A percentile compares a stretch with the other conserved stretches of the same genome.
These are phyloP conservation scores for Elaeidobius kamerunicus DNA, from an alignment of 2,888 invertebrate genomes.

Conservation along the genomic window DNA sequence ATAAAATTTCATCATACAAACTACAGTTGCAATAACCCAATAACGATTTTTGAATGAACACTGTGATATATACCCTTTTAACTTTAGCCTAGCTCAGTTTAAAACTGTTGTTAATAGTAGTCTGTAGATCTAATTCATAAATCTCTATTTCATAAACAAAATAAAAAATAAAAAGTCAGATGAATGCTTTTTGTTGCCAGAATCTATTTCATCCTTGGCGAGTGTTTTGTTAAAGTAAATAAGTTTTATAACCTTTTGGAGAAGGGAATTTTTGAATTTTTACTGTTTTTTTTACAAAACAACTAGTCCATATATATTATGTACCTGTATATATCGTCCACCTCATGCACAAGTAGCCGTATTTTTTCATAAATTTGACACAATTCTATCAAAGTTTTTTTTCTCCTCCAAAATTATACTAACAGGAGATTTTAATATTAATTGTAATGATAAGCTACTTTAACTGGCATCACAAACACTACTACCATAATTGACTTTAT, in stretches of 20 bases:
- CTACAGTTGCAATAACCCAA: too few species aligned
- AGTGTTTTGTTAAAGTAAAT: background rate
- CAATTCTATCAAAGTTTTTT: background rate
- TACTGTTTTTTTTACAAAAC: background rate
- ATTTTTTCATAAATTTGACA: background rate
- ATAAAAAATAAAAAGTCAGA: too few species aligned
- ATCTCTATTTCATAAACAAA: too few species aligned
- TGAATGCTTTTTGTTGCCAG: background rate
- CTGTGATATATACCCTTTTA: too few species aligned
- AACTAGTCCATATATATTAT: background rate
- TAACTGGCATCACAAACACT: background rate
- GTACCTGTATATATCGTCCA: constrained; percentile 2
- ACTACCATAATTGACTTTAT: too few species aligned
- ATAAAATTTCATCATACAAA: too few species aligned
- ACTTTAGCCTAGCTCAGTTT: too few species aligned
- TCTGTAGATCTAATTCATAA: too few species aligned
- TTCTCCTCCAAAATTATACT: background rate
- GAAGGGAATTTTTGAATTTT: constrained; percentile 4
- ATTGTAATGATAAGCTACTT: background rate
- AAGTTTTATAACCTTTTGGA: constrained; percentile 1
- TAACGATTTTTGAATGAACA: too few species aligned
- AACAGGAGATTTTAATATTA: background rate
- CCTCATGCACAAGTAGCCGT: background rate
- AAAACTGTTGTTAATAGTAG: too few species aligned
- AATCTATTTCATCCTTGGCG: background rate